Base-by-base conservation (phyloP, 2,888 invertebrate species). In the Scrobipalpa atriplicella region DNA sequence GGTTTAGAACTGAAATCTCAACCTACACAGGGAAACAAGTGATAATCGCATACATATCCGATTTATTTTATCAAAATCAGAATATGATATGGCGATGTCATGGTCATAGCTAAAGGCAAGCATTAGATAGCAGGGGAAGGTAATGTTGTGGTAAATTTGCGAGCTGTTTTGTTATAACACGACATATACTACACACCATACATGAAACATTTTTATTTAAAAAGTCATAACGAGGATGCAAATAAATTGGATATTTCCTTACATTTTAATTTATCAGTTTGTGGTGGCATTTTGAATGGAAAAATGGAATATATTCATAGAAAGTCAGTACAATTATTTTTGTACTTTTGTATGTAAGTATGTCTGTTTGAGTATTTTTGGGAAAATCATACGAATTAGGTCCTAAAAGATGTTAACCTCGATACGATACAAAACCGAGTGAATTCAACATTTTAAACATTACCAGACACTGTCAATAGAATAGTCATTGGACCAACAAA, bases 401-500 rank as follows among this genome's bases (percentile, higher is more conserved):
- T n/a, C n/a, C n/a, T n/a, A n/a, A n/a, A n/a, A n/a, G 13, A 41
- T 11, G 9, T 7, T 41, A 29, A 29, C 29, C 5, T 29, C 29
- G 29, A 29, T 29, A 29, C 29, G 29, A 29, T n/a, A n/a, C n/a
- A n/a, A 29, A 29, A 29, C 29, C 29, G 5, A 29, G 29, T 29
- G 29, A 29, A 29, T 29, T 29, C 2, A 29, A 29, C 29, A 29
- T 29, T 29, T 29, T 29, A 29, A 29, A 47, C 47, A 47, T 5
- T 16, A 47, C 47, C 47, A 47, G n/a, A 47, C 47, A 47, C 7
- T 47, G 47, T 47, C 16, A 47, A 47, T 16, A 47, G 47, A 52
- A 52, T 52, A 56, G 54, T 21, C 29, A 56, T 21, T 56, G 21
- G 21, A 21, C 21, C 21, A 56, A 29, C 54, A 29, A 11, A 56